Percentiles rank a stretch among this genome's conserved stretches.
Evolutionary conservation across 2,797 vertebrate species (phyloP).

Genomic region (Melanotaenia trifasciata): DNA sequence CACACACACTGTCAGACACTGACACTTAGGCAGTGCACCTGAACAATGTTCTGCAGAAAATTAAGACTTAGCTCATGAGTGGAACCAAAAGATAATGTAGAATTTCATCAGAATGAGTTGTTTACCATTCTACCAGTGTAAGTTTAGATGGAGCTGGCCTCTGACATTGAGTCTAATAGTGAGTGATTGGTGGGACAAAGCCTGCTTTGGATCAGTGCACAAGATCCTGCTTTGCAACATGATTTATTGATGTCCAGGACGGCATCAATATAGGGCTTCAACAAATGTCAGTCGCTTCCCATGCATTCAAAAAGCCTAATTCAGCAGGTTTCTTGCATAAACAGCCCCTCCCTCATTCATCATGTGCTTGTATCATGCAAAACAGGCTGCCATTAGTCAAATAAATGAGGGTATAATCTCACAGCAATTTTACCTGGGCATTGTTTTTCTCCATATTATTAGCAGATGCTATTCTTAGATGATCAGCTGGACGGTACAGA

Average conservation of each 20-base stretch:
- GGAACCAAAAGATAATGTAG: conserved; percentile 6
- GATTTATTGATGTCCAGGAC: conserved; percentile 77
- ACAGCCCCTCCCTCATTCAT: conserved; percentile 50
- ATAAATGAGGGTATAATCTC: conserved; percentile 64
- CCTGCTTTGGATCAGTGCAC: conserved; percentile 66
- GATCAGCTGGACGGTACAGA: conserved; percentile 40
- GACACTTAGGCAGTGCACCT: conserved; percentile 21
- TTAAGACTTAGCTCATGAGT: conserved; percentile 10
- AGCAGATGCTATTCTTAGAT: conserved; percentile 46
- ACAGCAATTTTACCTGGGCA: conserved; percentile 20
- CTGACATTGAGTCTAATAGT: conserved; percentile 68
- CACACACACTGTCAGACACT: conserved; percentile 54
- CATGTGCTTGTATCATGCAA: conserved; percentile 45
- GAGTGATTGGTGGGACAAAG: conserved; percentile 71
- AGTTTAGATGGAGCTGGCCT: conserved; percentile 52
- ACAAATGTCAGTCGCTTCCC: conserved; percentile 70
- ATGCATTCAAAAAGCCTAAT: conserved; percentile 68
- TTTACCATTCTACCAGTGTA: conserved; percentile 42
- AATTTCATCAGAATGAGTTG: conserved; percentile 40
- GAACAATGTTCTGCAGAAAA: conserved; percentile 26
- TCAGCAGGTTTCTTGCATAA: conserved; percentile 74
- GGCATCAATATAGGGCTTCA: conserved; percentile 69
- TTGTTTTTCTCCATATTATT: conserved; percentile 50
- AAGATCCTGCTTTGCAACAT: conserved; percentile 66
- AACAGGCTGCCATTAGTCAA: conserved; percentile 59